Percentiles rank a stretch among this genome's conserved stretches.
Conservation (phyloP, 2,797 vertebrate species). For the Halcyon leucocephala region DNA sequence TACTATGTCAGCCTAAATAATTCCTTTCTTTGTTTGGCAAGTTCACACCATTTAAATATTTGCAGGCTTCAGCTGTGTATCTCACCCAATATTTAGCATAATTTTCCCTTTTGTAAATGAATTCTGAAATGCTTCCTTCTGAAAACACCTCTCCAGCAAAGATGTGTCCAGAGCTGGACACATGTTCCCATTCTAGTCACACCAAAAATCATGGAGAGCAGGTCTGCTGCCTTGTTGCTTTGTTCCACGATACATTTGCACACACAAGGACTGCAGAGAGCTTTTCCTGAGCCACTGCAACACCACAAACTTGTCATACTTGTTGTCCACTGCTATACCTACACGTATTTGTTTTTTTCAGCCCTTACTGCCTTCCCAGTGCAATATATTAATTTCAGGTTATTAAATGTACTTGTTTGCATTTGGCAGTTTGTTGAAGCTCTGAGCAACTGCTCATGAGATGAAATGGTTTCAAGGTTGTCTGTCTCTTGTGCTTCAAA, state of each 20-base stretch:
- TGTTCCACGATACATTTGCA: constrained; percentile 13
- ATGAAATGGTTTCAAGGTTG: constrained; percentile 44
- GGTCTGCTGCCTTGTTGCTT: neutral
- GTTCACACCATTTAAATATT: constrained; percentile 46
- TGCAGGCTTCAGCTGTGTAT: constrained; percentile 31
- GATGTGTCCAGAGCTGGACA: neutral
- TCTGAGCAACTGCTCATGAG: constrained; percentile 56
- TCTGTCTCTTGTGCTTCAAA: constrained; percentile 34
- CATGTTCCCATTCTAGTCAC: neutral
- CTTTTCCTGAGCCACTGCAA: constrained; percentile 2
- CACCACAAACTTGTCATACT: constrained; percentile 54
- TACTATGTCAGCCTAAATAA: constrained; percentile 35
- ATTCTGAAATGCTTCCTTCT: neutral
- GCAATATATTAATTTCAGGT: constrained; percentile 65
- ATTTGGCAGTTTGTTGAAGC: constrained; percentile 49
- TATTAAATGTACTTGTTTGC: constrained; percentile 66
- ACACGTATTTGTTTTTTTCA: constrained; percentile 24
- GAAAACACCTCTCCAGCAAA: neutral
- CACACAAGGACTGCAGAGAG: neutral
- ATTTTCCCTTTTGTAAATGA: neutral
- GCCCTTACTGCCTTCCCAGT: neutral
- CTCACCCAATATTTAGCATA: neutral
- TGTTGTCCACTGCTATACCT: constrained; percentile 36
- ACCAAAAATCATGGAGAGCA: neutral
- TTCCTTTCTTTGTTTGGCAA: constrained; percentile 38